phyloP scores from a whole-genome alignment of 2,888 invertebrate species.

The Lycaena phlaeas region DNA sequence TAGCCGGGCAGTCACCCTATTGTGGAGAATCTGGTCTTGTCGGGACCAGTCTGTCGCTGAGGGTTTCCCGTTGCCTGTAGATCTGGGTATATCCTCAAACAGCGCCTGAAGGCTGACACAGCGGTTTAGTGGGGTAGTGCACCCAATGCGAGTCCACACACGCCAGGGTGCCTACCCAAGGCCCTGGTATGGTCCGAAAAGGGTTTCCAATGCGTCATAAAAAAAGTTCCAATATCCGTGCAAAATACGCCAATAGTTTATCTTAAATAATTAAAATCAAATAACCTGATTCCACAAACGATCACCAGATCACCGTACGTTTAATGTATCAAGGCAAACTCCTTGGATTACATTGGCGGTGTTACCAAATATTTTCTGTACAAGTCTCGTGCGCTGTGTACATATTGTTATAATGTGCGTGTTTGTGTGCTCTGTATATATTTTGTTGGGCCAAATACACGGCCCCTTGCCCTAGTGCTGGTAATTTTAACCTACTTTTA shows the following conservation, averaged over 20 bases:
- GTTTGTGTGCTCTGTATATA: constrained; percentile 52
- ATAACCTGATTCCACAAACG: constrained; percentile 3
- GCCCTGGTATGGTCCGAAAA: too few relatives aligned
- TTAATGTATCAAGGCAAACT: constrained; percentile 62
- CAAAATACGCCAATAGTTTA: neutral
- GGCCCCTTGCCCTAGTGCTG: constrained; percentile 32
- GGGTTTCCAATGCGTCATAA: too few relatives aligned
- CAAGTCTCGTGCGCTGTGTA: constrained; percentile 47
- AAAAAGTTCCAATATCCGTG: too few relatives aligned
- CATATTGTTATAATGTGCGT: constrained; percentile 34
- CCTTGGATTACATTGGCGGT: constrained; percentile 56
- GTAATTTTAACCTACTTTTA: neutral
- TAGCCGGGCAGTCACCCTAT: too few relatives aligned
- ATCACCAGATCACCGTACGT: constrained; percentile 32
- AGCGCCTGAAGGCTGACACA: too few relatives aligned
- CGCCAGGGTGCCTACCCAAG: too few relatives aligned
- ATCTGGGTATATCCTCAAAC: too few relatives aligned
- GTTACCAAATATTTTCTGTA: constrained; percentile 69
- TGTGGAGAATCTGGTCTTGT: too few relatives aligned
- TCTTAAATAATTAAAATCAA: neutral
- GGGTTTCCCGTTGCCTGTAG: too few relatives aligned
- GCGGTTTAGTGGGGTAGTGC: too few relatives aligned
- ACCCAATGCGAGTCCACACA: too few relatives aligned
- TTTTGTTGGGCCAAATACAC: constrained; percentile 50
- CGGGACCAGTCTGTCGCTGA: too few relatives aligned